phyloP scores from a whole-genome alignment of 2,797 vertebrate species.

The Sebastes flavidus region DNA sequence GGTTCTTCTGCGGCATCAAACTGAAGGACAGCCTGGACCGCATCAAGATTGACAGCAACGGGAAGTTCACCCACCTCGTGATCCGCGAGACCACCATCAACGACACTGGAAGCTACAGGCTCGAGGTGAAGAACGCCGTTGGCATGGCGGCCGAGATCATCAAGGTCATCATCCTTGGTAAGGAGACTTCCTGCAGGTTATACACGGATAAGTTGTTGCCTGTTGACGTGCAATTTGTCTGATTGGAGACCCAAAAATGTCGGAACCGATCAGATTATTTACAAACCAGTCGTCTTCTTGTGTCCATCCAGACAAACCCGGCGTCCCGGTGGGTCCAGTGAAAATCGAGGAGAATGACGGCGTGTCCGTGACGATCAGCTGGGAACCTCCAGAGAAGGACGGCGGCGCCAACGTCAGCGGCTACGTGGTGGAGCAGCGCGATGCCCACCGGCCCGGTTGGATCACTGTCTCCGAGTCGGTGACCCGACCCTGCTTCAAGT shows the following conservation, averaged over 20 bases:
- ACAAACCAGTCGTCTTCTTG: not conserved
- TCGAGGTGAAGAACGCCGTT: conserved; percentile 93
- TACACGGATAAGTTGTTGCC: too few species aligned
- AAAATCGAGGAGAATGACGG: conserved; percentile 92
- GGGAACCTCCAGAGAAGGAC: conserved; percentile 94
- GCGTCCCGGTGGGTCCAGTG: conserved; percentile 90
- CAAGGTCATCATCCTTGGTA: conserved; percentile 97
- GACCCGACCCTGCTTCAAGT: conserved; percentile 94
- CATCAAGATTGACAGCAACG: conserved; percentile 90
- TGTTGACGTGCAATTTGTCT: not conserved
- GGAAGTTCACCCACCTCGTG: conserved; percentile 87
- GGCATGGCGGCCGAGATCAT: conserved; percentile 89
- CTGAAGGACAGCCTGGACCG: conserved; percentile 94
- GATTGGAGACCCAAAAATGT: not conserved
- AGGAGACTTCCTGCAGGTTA: conserved; percentile 55
- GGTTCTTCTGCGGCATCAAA: conserved; percentile 91
- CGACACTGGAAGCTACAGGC: conserved; percentile 93
- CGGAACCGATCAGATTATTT: not conserved
- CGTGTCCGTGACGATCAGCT: conserved; percentile 90
- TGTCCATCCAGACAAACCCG: conserved; percentile 90
- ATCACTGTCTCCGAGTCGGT: conserved; percentile 95
- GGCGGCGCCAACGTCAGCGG: conserved; percentile 94
- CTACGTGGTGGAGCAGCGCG: conserved; percentile 96
- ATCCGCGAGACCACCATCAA: conserved; percentile 95
- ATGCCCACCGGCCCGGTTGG: conserved; percentile 97